phyloP scores from a whole-genome alignment of 1,140 invertebrate genomes.

The Drosophila pandora region DNA sequence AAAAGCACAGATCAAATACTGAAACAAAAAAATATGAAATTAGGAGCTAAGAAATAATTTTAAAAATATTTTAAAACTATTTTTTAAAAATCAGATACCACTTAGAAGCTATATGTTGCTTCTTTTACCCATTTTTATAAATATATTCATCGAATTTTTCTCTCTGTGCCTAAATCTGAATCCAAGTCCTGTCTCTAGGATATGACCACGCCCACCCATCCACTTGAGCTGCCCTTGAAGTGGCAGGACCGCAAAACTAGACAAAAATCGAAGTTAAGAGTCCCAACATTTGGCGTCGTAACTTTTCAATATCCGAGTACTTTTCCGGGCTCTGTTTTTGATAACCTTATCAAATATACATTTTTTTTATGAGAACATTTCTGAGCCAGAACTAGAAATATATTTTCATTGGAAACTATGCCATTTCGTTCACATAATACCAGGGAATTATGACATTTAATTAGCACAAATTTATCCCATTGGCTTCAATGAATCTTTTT shows the following conservation, averaged over 20 bases:
- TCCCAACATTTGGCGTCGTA: constrained; percentile 7
- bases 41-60: too few species aligned
- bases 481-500: constrained; percentile 18
- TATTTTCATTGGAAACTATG: background rate
- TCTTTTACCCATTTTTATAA: too few species aligned
- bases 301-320: background rate
- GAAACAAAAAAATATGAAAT: background rate
- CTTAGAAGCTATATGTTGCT: too few species aligned
- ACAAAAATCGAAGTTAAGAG: background rate
- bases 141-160: background rate
- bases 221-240: constrained; percentile 11
- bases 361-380: too few species aligned
- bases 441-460: constrained; percentile 45
- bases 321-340: constrained; percentile 6
- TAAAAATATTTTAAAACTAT: too few species aligned
- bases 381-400: too few species aligned
- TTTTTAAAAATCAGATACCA: too few species aligned
- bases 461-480: constrained; percentile 20
- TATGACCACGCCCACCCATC: constrained; percentile 3
- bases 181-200: background rate
- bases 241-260: constrained; percentile 23
- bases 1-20: constrained; percentile 9
- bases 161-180: constrained; percentile 6
- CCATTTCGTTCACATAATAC: background rate
- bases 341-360: background rate